These are phyloP conservation scores for Pseudoatta argentina DNA, from an alignment of 1,140 invertebrate species.

Conservation along the genomic window DNA sequence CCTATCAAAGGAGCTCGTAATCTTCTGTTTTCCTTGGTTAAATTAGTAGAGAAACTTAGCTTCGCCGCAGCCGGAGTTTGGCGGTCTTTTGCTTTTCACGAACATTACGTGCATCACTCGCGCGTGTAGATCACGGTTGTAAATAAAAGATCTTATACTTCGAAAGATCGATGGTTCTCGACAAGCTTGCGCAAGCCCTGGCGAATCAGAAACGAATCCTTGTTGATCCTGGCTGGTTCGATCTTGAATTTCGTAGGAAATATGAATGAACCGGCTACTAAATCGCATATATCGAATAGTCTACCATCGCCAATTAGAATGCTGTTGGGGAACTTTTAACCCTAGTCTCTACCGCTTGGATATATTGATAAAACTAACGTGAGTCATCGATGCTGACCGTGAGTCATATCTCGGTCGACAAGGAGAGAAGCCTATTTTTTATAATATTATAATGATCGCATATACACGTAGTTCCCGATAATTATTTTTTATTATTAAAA, in stretches of 20 bases:
- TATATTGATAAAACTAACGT: slow-evolving; percentile 25
- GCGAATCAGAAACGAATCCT: slow-evolving; percentile 28
- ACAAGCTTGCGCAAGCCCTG: background rate
- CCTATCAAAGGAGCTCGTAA: slow-evolving; percentile 12
- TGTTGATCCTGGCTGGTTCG: background rate
- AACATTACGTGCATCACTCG: background rate
- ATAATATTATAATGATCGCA: background rate
- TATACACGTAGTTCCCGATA: background rate
- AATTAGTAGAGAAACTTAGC: slow-evolving; percentile 36
- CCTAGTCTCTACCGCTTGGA: background rate
- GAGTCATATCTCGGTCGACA: slow-evolving; percentile 2
- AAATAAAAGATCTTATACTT: slow-evolving; percentile 52
- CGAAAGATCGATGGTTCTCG: slow-evolving; percentile 13
- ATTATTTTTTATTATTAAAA: background rate
- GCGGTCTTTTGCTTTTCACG: background rate
- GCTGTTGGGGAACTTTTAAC: slow-evolving; percentile 25
- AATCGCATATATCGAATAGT: slow-evolving; percentile 9
- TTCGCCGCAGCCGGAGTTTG: slow-evolving; percentile 3
- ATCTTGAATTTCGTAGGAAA: slow-evolving; percentile 10
- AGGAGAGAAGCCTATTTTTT: slow-evolving; percentile 1
- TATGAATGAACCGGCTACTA: slow-evolving; percentile 38
- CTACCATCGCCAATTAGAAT: slow-evolving; percentile 37
- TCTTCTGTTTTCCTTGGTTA: background rate
- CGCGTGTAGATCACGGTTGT: slow-evolving; percentile 19
- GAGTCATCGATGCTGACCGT: slow-evolving; percentile 32